A percentile compares a stretch with the other conserved stretches of the same genome.
Evolutionary conservation across 1,140 invertebrate genomes (phyloP).

Genomic region (Sarcophaga peregrina): DNA sequence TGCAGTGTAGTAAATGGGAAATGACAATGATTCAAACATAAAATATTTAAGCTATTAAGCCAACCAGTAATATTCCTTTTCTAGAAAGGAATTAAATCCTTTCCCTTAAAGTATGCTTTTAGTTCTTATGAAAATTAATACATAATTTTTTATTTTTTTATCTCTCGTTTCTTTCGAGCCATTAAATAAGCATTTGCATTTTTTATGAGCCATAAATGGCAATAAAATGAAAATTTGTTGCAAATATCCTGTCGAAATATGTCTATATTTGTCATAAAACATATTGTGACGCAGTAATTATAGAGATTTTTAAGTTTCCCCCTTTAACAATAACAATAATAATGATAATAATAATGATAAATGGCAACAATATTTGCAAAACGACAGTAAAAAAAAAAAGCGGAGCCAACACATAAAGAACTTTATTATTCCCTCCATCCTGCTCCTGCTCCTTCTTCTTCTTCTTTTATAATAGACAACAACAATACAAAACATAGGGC

Average conservation of each 20-base stretch:
- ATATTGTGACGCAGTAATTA: constrained; percentile 34
- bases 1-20: too few relatives aligned
- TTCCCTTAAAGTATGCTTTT: not conserved
- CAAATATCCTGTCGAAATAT: not conserved
- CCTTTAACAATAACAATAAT: not conserved
- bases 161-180: not conserved
- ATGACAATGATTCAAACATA: too few relatives aligned
- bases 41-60: too few relatives aligned
- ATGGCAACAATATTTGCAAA: not conserved
- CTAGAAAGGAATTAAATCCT: too few relatives aligned
- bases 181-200: constrained; percentile 22
- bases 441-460: too few relatives aligned
- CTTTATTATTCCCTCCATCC: too few relatives aligned
- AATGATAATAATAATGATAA: constrained; percentile 36
- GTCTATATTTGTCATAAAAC: constrained; percentile 25
- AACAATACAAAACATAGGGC: too few relatives aligned
- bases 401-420: not conserved
- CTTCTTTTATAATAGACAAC: too few relatives aligned
- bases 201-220: constrained; percentile 33
- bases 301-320: not conserved
- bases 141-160: not conserved
- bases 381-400: not conserved
- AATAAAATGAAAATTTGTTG: not conserved
- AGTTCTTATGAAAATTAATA: not conserved
- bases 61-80: too few relatives aligned